Evolutionary conservation across 2,113 vertebrate genomes (phyloP), one percentile per base, ranked within the genome.

Genomic region (Mesoclemmys tuberculata): DNA sequence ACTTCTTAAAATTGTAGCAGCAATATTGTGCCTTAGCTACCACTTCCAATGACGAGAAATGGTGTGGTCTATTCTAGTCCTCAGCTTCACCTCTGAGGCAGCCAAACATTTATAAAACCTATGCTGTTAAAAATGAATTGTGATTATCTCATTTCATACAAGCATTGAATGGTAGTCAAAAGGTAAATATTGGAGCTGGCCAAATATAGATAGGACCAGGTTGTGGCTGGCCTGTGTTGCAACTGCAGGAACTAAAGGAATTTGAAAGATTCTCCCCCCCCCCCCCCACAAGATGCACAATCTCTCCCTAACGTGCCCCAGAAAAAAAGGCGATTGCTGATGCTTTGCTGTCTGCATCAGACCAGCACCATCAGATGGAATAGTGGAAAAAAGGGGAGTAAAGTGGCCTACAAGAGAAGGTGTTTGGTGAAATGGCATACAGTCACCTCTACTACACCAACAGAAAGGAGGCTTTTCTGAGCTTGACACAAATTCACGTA

Each of bases 41-140:
- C 0, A 0, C 27, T 55, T 84, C 48, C 84, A 46, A 82, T 52
- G 5, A 22, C 1, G 78, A 81, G 22, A 87, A 29, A 87, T 18
- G 6, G 3, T 44, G 5, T 1, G 46, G 9, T 18, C 56, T 91
- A 48, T 79, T 68, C 56, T 35, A 75, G 22, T 27, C 22, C 51
- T 75, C n/a, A 44, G 24, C 68, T 82, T 56, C 64, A 38, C 58
- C 82, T 35, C 51, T 55, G 68, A 58, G 10, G 24, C 24, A 14
- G 80, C 75, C 64, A 82, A 74, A 68, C 10, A 44, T 41, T 93
- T 48, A 26, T 3, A 75, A 75, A 95, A 77, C 71, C 77, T 82
- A 5, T 92, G 12, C 56, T 94, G 38, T 29, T 83, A 88, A 38
- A 89, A 55, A 44, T 4, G 8, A 93, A 84, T 82, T 83, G 88